Evolutionary conservation across 1,140 invertebrate genomes (phyloP), one percentile per base, ranked within the genome.

Genomic region (Dysdera silvatica): DNA sequence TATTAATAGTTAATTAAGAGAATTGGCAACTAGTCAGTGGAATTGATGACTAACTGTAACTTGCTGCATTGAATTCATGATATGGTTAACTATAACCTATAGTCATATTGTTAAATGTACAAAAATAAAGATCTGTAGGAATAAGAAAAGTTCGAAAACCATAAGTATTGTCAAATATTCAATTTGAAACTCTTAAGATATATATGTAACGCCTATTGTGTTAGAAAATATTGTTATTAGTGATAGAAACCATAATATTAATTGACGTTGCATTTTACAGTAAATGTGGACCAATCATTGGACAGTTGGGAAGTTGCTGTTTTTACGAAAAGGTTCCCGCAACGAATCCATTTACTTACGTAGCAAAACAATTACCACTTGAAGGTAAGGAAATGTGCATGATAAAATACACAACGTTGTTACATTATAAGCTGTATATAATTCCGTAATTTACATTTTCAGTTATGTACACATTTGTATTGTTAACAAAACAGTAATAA

Each of bases 211-310:
- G n/a, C n/a, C n/a, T n/a, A n/a, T n/a, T n/a, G n/a, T n/a, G n/a
- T 12, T 37, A 12, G 12, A 14, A n/a, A 37, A 37, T 14, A n/a
- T 14, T 37, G 35, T n/a, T 37, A n/a, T 37, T 1, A 37, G 35
- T 12, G n/a, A 37, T 37, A 37, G 35, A 37, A n/a, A 14, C 12
- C 12, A 37, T 37, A 37, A n/a, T 37, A 14, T 37, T 12, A 37
- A 14, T 14, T 14, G 35, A 37, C 12, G 12, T 37, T 14, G 12
- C 1, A 14, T 12, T 16, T 48, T 56, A 10, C 16, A 64, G 61
- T 32, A 52, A 51, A 45, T 49, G 45, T 58, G 54, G 55, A 10
- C 53, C 53, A 20, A 10, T 58, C 7, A 33, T 64, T 45, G 53
- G 61, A 18, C 57, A 52, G 23, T 24, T 64, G 5, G 26, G 26